Conservation (phyloP, 2,888 invertebrate genomes). For the Choristoneura rosaceana region DNA sequence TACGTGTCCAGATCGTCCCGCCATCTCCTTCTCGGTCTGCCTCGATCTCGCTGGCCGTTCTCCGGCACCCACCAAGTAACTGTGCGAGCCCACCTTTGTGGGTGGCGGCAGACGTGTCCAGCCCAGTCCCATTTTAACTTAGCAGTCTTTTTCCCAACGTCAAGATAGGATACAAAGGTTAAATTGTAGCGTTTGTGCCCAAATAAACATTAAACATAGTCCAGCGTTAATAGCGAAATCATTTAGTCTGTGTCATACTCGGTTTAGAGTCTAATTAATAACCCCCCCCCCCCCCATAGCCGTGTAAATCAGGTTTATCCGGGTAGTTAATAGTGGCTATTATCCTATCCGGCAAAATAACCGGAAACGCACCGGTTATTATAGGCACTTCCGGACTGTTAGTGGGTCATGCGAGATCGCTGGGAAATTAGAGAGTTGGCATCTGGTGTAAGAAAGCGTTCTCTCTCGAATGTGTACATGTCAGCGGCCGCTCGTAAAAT, state of each 20-base stretch:
- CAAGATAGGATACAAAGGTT: no score
- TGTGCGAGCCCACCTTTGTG: no score
- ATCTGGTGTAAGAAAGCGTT: not conserved
- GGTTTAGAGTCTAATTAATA: conserved; percentile 37
- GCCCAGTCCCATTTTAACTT: no score
- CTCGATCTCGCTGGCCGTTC: no score
- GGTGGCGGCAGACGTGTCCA: no score
- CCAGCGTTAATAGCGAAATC: conserved; percentile 19
- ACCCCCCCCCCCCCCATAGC: conserved; percentile 16
- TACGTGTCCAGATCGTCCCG: no score
- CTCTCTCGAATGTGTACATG: not conserved
- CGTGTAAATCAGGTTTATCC: conserved; percentile 36
- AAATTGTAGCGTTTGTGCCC: no score
- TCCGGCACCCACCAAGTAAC: no score
- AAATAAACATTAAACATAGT: no score
- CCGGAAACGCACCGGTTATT: conserved; percentile 26
- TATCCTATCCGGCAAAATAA: conserved; percentile 31
- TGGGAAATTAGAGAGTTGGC: not conserved
- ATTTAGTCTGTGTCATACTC: conserved; percentile 34
- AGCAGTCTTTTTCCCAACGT: no score
- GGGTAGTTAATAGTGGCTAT: conserved; percentile 29
- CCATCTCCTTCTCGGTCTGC: no score
- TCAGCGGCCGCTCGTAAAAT: not conserved
- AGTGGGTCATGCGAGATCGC: not conserved
- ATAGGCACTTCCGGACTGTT: conserved; percentile 6